phyloP scores from a whole-genome alignment of 1,140 invertebrate genomes.

The Parasteatoda tepidariorum region DNA sequence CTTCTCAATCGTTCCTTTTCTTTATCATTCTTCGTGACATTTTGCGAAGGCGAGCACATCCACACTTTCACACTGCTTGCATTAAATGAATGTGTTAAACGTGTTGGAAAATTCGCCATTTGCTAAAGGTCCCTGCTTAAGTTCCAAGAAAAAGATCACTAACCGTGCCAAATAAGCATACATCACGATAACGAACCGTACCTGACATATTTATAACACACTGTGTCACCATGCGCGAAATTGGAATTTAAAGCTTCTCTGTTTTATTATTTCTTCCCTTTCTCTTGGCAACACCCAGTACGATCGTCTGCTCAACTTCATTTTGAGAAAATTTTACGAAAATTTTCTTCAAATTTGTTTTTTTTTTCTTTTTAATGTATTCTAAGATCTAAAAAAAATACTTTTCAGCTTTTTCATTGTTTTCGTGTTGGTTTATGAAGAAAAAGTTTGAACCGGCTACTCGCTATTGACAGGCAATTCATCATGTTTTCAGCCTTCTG shows the following conservation, averaged over 20 bases:
- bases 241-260: slow-evolving; percentile 47
- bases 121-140: slow-evolving; percentile 21
- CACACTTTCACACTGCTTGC: neutral
- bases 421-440: neutral
- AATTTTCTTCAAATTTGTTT: too few relatives aligned
- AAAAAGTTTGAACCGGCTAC: slow-evolving; percentile 4
- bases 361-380: neutral
- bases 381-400: neutral
- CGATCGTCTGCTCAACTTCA: slow-evolving; percentile 5
- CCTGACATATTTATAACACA: slow-evolving; percentile 46
- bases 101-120: slow-evolving; percentile 36
- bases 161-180: slow-evolving; percentile 54
- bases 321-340: slow-evolving; percentile 57
- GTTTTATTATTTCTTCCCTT: slow-evolving; percentile 17
- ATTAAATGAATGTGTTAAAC: slow-evolving; percentile 20
- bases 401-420: neutral
- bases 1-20: too few relatives aligned
- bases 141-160: slow-evolving; percentile 22
- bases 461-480: slow-evolving; percentile 52
- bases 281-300: slow-evolving; percentile 7
- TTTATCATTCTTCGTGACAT: neutral
- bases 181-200: slow-evolving; percentile 56
- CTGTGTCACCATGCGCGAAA: slow-evolving; percentile 57
- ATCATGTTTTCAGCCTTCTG: slow-evolving; percentile 34
- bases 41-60: neutral